phyloP scores from a whole-genome alignment of 1,140 invertebrate species.

The Agrilus planipennis region DNA sequence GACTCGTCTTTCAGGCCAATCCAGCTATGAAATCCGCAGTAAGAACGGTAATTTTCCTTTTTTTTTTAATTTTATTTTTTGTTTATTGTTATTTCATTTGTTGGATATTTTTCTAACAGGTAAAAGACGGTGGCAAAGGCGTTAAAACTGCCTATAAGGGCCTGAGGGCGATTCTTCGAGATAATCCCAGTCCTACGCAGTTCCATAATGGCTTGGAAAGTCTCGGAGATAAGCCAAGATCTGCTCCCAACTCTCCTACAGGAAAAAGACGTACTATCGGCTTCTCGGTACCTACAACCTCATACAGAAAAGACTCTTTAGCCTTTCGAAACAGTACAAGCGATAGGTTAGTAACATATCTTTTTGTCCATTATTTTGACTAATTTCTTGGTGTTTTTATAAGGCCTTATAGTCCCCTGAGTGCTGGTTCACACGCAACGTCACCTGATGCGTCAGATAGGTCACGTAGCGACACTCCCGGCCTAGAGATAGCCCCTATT shows the following conservation, averaged over 20 bases:
- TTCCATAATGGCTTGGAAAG: slow-evolving; percentile 32
- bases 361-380: too few species aligned
- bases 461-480: slow-evolving; percentile 30
- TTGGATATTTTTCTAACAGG: slow-evolving; percentile 35
- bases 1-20: slow-evolving; percentile 54
- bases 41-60: slow-evolving; percentile 54
- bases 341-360: slow-evolving; percentile 20
- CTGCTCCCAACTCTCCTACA: slow-evolving; percentile 55
- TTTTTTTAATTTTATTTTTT: background rate
- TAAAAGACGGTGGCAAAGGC: slow-evolving; percentile 64
- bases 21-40: slow-evolving; percentile 70
- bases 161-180: slow-evolving; percentile 49
- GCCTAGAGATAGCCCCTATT: slow-evolving; percentile 38
- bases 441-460: slow-evolving; percentile 40
- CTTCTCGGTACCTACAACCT: slow-evolving; percentile 35
- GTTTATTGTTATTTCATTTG: background rate
- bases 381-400: slow-evolving; percentile 7
- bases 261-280: slow-evolving; percentile 38
- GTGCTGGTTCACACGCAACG: slow-evolving; percentile 31
- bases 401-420: slow-evolving; percentile 42
- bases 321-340: slow-evolving; percentile 34
- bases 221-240: slow-evolving; percentile 40
- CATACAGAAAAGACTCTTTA: slow-evolving; percentile 40
- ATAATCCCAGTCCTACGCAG: slow-evolving; percentile 31
- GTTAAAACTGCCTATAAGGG: slow-evolving; percentile 64